Evolutionary conservation across 2,888 invertebrate species (phyloP).

Genomic region (Napeogenes inachia): DNA sequence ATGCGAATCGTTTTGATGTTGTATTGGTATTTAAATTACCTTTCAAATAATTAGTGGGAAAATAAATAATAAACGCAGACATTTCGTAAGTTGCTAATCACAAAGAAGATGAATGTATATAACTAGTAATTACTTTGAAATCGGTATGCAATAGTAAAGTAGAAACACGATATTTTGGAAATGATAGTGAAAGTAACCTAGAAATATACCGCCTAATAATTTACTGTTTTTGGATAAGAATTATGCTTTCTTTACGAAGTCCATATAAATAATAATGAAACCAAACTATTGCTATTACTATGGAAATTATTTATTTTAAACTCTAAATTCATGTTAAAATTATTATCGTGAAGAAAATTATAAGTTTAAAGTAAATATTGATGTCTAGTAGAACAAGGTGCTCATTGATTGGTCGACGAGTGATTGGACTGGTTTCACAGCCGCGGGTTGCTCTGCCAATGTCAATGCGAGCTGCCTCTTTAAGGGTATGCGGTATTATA

Average conservation of each 20-base stretch:
- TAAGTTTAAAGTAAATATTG: conserved; percentile 22
- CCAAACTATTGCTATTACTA: too few relatives aligned
- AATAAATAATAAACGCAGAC: too few relatives aligned
- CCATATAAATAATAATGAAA: not conserved
- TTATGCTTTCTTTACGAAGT: not conserved
- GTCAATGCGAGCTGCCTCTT: conserved; percentile 37
- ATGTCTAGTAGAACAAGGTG: conserved; percentile 16
- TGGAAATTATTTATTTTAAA: too few relatives aligned
- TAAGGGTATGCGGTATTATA: conserved; percentile 27
- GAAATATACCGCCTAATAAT: conserved; percentile 10
- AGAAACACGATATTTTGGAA: conserved; percentile 12
- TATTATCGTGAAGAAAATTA: too few relatives aligned
- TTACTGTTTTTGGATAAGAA: not conserved
- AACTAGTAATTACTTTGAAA: not conserved
- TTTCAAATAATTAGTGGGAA: too few relatives aligned
- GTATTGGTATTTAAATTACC: conserved; percentile 7
- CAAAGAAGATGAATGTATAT: not conserved
- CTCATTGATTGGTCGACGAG: conserved; percentile 17
- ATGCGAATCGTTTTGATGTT: conserved; percentile 28
- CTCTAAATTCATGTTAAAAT: too few relatives aligned
- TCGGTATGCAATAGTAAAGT: not conserved
- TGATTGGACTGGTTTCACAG: conserved; percentile 28
- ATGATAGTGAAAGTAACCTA: conserved; percentile 19
- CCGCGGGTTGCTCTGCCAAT: conserved; percentile 45
- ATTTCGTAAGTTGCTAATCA: not conserved